Evolutionary conservation across 2,888 invertebrate genomes (phyloP), one percentile per base, ranked within the genome.

Genomic region (Scaptomyza polygonia): DNA sequence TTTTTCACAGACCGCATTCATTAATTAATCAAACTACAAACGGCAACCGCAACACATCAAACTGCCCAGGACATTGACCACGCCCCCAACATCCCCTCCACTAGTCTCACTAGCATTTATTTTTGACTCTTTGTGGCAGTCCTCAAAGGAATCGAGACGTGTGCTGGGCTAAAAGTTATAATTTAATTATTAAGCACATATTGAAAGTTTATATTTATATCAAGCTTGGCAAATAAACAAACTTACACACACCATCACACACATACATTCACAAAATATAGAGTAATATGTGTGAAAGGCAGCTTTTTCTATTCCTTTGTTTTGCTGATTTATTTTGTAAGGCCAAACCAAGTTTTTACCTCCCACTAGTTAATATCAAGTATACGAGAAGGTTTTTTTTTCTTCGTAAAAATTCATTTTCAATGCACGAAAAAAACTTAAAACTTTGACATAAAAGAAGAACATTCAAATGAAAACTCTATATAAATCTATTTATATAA

Each of bases 161-260:
- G 29, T 53, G 54, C 51, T 56, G 51, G 51, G 39, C 70, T 67
- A 63, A 71, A 84, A 82, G 65, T 82, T 74, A 61, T 67, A 64
- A 64, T 64, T 82, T 71, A 84, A 84, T 82, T 79, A 84, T 82
- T 81, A 67, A 81, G 47, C 69, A 77, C 45, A 43, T 64, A 68
- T 77, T 74, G 67, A 68, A 72, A 84, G 69, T 71, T n/a, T n/a
- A n/a, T 62, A 73, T 76, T 73, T 64, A 64, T 57, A 45, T 55
- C 45, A 32, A 58, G 57, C 58, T 49, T 18, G 47, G 42, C 30
- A 67, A 71, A 54, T 71, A 71, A n/a, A n/a, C n/a, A n/a, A n/a
- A n/a, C n/a, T n/a, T n/a, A n/a, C n/a, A n/a, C n/a, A n/a, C n/a
- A n/a, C n/a, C n/a, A n/a, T n/a, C n/a, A n/a, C n/a, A n/a, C n/a